Base-by-base conservation (phyloP, 2,797 vertebrate genomes). In the Cyprinella venusta region DNA sequence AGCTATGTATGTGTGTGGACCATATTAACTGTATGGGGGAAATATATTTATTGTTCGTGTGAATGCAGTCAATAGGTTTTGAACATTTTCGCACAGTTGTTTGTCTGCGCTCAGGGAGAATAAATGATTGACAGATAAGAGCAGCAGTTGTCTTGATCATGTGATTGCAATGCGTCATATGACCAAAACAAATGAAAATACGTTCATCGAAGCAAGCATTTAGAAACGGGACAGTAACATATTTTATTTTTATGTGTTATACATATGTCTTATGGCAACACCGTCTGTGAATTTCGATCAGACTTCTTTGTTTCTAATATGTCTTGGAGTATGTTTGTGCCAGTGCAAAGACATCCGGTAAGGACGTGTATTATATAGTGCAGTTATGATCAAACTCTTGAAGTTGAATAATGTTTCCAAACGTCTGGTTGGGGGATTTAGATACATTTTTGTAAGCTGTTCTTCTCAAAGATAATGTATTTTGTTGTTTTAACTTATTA, bases 321-420 rank as follows among this genome's bases (percentile, higher is more conserved):
- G 84, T 80, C 50, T 89, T 81, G 82, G 78, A 56, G 36, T 88
- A n/a, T 89, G 71, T 85, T 63, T 71, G 15, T 87, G 84, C 8
- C 87, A 84, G 7, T 48, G 88, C 85, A 18, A 8, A 54, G 82
- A 64, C 76, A n/a, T 72, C 74, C 85, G 94, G 94, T 95, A 90
- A 93, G 93, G 36, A 26, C 75, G 8, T n/a, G 63, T 10, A n/a
- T 65, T 33, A 24, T n/a, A 24, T 19, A 71, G 40, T 64, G 6
- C 40, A 48, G 0, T 13, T 33, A 19, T 19, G 30, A 56, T 21
- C 33, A 63, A 76, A 26, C 19, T 63, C 12, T 45, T 71, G 7
- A 71, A 71, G 21, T 38, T 63, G 68, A 48, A 8, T 48, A 15
- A 30, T 48, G 7, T 50, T 38, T 71, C 13, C 33, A 65, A 50